Conservation (phyloP, 2,113 vertebrate genomes). For the Ginglymostoma cirratum region DNA sequence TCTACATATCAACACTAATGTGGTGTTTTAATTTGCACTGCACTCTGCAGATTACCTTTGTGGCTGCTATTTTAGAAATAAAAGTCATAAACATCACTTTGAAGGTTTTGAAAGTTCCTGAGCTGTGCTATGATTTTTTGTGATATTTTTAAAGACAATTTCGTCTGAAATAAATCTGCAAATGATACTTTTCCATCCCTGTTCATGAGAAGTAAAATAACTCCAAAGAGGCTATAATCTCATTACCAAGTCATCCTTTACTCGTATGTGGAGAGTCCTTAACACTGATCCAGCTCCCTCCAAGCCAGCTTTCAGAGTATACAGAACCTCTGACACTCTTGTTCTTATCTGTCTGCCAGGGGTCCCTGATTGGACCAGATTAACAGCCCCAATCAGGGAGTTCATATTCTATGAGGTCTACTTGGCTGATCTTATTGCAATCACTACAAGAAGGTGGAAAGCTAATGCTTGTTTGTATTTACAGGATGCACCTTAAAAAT, state of each 20-base stretch:
- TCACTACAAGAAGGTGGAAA: neutral
- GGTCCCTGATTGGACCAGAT: too few species aligned
- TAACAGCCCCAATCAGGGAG: too few species aligned
- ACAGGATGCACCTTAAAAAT: constrained; percentile 50
- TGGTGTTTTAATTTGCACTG: neutral
- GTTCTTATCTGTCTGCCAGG: too few species aligned
- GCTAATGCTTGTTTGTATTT: neutral
- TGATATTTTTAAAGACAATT: neutral
- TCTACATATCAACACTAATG: neutral
- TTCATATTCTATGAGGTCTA: too few species aligned
- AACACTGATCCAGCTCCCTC: too few species aligned
- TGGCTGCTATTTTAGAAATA: neutral
- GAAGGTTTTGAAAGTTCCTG: neutral
- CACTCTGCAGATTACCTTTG: neutral
- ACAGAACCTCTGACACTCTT: too few species aligned
- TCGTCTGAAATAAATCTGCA: neutral
- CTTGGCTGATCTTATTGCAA: too few species aligned
- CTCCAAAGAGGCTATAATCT: too few species aligned
- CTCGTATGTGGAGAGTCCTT: too few species aligned
- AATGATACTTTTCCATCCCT: neutral
- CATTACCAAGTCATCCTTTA: too few species aligned
- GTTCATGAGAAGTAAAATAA: neutral
- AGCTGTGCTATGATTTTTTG: too few species aligned
- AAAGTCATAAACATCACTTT: neutral
- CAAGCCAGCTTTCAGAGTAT: too few species aligned